Evolutionary conservation across 2,888 invertebrate species (phyloP).

Genomic region (Atrina japonica): DNA sequence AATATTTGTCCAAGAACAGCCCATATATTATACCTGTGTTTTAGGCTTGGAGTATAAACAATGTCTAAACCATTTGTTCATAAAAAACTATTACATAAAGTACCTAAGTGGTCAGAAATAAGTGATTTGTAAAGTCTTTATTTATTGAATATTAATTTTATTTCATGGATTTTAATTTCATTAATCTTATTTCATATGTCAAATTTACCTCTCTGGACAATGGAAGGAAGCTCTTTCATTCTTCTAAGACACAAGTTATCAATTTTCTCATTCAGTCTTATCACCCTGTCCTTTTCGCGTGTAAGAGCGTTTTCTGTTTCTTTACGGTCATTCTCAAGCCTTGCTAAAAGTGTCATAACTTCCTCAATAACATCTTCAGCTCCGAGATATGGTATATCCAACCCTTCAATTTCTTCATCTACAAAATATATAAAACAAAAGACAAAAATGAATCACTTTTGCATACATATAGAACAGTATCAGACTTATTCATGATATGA

Average conservation of each 20-base stretch:
- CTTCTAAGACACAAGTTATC: slow-evolving; percentile 69
- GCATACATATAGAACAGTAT: neutral
- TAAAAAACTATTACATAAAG: no score
- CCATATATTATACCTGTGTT: no score
- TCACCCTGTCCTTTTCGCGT: slow-evolving; percentile 66
- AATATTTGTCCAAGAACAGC: no score
- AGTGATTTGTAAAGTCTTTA: no score
- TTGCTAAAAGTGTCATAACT: slow-evolving; percentile 74
- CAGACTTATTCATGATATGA: no score
- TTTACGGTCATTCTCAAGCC: slow-evolving; percentile 76
- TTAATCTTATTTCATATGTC: no score
- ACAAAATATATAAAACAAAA: neutral
- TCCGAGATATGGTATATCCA: slow-evolving; percentile 73
- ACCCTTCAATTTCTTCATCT: slow-evolving; percentile 39
- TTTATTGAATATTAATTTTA: no score
- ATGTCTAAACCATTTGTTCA: no score
- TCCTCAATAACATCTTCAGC: slow-evolving; percentile 79
- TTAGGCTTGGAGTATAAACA: no score
- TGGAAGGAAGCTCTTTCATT: slow-evolving; percentile 72
- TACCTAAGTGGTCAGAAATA: no score
- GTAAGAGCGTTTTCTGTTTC: slow-evolving; percentile 64
- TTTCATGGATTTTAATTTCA: no score
- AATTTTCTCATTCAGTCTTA: slow-evolving; percentile 68
- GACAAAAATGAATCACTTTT: no score
- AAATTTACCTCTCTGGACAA: slow-evolving; percentile 77